These are phyloP conservation scores for Stratiomys singularior DNA, from an alignment of 2,888 invertebrate species.

Conservation along the genomic window DNA sequence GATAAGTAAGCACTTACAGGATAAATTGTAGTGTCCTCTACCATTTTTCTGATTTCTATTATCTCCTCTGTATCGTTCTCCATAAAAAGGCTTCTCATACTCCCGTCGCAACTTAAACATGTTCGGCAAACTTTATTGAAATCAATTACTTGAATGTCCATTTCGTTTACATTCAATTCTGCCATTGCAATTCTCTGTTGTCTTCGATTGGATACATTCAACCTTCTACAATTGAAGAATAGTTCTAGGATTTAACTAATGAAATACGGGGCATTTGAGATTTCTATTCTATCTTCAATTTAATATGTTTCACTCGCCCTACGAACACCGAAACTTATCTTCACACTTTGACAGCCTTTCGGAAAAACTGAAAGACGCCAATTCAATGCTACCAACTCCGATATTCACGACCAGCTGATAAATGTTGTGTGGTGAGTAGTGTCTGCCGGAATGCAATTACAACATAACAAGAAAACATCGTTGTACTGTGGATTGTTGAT, in stretches of 20 bases:
- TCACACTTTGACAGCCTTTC: neutral
- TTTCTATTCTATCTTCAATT: too few species aligned
- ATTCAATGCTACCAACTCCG: neutral
- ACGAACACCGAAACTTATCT: too few species aligned
- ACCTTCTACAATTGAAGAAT: too few species aligned
- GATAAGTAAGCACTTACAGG: constrained; percentile 51
- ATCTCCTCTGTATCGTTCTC: constrained; percentile 38
- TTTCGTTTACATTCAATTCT: neutral
- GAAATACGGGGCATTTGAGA: too few species aligned
- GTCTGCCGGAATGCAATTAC: neutral
- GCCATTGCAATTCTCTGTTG: neutral
- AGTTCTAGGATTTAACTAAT: too few species aligned
- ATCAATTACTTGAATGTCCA: constrained; percentile 36
- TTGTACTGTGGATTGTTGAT: too few species aligned
- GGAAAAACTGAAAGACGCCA: neutral
- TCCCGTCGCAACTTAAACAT: constrained; percentile 58
- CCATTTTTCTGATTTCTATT: constrained; percentile 58
- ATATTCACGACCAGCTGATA: neutral
- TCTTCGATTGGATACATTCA: too few species aligned
- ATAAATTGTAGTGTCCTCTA: constrained; percentile 61
- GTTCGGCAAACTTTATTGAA: constrained; percentile 60
- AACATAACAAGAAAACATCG: too few species aligned
- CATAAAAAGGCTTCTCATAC: constrained; percentile 52
- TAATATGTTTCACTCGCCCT: too few species aligned
- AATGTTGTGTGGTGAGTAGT: neutral